Percentiles rank a stretch among this genome's conserved stretches.
phyloP scores from a whole-genome alignment of 2,888 invertebrate species.

The Deroplatys truncata region DNA sequence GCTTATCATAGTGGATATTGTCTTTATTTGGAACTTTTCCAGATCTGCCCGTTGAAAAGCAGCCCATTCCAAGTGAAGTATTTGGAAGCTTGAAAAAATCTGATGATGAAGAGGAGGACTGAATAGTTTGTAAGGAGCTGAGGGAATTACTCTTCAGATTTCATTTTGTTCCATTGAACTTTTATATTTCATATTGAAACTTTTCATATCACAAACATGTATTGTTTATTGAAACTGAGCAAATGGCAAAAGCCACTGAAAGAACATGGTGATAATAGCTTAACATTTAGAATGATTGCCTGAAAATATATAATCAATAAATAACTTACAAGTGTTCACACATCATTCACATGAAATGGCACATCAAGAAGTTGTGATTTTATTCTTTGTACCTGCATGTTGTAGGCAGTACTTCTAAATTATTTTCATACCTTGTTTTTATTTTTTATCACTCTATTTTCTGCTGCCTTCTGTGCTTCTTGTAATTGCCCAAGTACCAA shows the following conservation, averaged over 20 bases:
- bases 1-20: too few species aligned
- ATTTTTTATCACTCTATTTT: background rate
- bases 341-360: background rate
- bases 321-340: background rate
- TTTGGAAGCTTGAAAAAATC: constrained; percentile 71
- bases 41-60: constrained; percentile 75
- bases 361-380: background rate
- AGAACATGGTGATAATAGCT: background rate
- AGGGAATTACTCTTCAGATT: background rate
- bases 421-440: background rate
- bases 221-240: background rate
- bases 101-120: constrained; percentile 4
- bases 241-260: background rate
- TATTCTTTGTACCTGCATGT: background rate
- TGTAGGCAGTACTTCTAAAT: background rate
- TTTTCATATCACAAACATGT: background rate
- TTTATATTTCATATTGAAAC: background rate
- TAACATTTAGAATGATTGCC: background rate
- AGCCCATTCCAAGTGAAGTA: constrained; percentile 82
- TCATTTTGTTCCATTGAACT: background rate
- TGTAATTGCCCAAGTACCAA: background rate
- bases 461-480: background rate
- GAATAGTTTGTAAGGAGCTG: background rate
- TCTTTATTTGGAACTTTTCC: constrained; percentile 28
- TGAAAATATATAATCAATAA: background rate